Evolutionary conservation across 2,888 invertebrate genomes (phyloP).

Genomic region (Xanthorhoe designata): DNA sequence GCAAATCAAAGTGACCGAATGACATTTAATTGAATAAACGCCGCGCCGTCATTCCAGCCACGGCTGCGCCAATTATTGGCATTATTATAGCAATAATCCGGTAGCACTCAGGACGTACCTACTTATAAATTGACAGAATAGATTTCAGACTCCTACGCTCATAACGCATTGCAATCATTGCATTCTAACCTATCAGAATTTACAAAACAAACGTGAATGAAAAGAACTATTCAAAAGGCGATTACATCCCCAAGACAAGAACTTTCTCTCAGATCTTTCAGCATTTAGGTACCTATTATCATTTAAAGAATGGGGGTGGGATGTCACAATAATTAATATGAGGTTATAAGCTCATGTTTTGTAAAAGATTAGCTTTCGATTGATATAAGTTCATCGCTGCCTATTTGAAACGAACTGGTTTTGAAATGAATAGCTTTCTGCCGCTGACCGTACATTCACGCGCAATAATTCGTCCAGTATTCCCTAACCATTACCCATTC

Average conservation of each 20-base stretch:
- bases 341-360: too few relatives aligned
- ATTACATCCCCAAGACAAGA: too few relatives aligned
- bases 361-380: too few relatives aligned
- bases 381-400: too few relatives aligned
- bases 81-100: slow-evolving; percentile 46
- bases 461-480: slow-evolving; percentile 43
- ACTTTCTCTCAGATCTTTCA: too few relatives aligned
- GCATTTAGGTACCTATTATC: too few relatives aligned
- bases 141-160: not conserved
- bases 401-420: not conserved
- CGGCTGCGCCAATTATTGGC: slow-evolving; percentile 47
- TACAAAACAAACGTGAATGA: too few relatives aligned
- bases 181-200: not conserved
- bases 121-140: not conserved
- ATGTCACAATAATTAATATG: too few relatives aligned
- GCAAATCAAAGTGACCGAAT: slow-evolving; percentile 46
- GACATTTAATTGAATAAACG: slow-evolving; percentile 57
- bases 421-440: not conserved
- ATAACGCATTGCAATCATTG: not conserved
- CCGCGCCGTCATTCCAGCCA: slow-evolving; percentile 31
- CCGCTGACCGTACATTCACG: not conserved
- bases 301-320: too few relatives aligned
- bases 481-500: slow-evolving; percentile 44
- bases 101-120: slow-evolving; percentile 23
- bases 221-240: too few relatives aligned